Evolutionary conservation across 2,888 invertebrate genomes (phyloP).

Genomic region (Tortrix viridana): DNA sequence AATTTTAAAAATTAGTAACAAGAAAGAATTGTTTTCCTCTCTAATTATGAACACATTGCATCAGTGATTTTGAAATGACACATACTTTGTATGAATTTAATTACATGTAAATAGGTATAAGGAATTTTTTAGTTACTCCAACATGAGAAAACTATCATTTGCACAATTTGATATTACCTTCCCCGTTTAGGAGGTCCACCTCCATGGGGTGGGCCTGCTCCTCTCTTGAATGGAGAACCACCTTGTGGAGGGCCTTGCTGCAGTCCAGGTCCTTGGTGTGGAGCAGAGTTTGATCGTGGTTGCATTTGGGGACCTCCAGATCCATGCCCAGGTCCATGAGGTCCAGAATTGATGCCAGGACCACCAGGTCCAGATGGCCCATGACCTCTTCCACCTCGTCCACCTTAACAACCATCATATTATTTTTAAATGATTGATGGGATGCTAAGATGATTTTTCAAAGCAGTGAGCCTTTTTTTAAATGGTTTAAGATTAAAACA

Average conservation of each 20-base stretch:
- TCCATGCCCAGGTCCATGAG: conserved; percentile 43
- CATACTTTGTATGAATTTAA: too few species aligned
- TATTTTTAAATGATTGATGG: background rate
- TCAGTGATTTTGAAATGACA: too few species aligned
- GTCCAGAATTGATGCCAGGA: conserved; percentile 33
- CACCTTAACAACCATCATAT: conserved; percentile 46
- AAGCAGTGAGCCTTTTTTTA: too few species aligned
- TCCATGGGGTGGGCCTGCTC: conserved; percentile 66
- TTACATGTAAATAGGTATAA: too few species aligned
- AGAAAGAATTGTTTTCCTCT: too few species aligned
- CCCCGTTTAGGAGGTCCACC: conserved; percentile 75
- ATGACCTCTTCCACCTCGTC: conserved; percentile 59
- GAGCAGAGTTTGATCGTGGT: conserved; percentile 46
- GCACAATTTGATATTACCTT: conserved; percentile 51
- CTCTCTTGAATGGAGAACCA: conserved; percentile 63
- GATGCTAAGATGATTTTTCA: too few species aligned
- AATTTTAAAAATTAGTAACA: too few species aligned
- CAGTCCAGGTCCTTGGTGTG: conserved; percentile 47
- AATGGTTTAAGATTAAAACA: too few species aligned
- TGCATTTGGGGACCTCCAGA: conserved; percentile 45
- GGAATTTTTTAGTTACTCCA: too few species aligned
- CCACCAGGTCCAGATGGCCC: conserved; percentile 50
- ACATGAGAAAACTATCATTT: too few species aligned
- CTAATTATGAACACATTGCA: too few species aligned
- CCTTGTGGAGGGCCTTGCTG: conserved; percentile 46